Evolutionary conservation across 2,888 invertebrate genomes (phyloP), one percentile per base, ranked within the genome.

Genomic region (Hofmannophila pseudospretella): DNA sequence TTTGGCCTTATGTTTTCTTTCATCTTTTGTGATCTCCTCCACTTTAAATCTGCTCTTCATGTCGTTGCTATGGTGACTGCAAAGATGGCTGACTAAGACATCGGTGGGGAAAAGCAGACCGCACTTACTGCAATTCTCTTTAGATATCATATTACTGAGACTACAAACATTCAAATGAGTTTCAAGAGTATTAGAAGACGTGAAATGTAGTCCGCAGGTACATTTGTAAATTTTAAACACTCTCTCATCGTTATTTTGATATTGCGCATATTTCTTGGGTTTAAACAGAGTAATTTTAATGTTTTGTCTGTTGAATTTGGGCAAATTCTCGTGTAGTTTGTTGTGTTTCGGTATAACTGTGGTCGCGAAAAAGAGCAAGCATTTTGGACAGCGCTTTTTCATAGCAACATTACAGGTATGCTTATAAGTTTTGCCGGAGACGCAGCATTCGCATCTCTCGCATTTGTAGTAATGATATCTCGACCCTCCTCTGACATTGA

Each of bases 121-220:
- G 10, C 71, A 71, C 36, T 65, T 60, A 31, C 67, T 68, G 39
- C 68, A 70, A 0, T 48, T 50, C 12, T 65, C 67, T 36, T 53
- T 55, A 0, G 51, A 52, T 1, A 61, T 45, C 0, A 45, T 42
- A 0, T 41, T 8, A 1, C 28, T 7, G 0, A 44, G 35, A 2
- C 39, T 39, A 9, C 66, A 65, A 0, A 37, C 10, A 1, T 45
- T 38, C 1, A 53, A 32, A 34, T 71, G 71, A 2, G 45, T 55
- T 1, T 59, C 51, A 1, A 65, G 42, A 0, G 51, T 44, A 4
- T 51, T 23, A 0, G 67, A 58, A 0, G 26, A 0, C 61, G 11
- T 32, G 7, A 51, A 70, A 38, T 71, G 69, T 0, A 71, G 25
- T 0, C 66, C 64, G 5, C 71, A 71, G 0, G 44, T 20, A 9